A percentile compares a stretch with the other conserved stretches of the same genome.
These are phyloP conservation scores for Helobdella robusta DNA, from an alignment of 2,888 invertebrate species.

Conservation along the genomic window DNA sequence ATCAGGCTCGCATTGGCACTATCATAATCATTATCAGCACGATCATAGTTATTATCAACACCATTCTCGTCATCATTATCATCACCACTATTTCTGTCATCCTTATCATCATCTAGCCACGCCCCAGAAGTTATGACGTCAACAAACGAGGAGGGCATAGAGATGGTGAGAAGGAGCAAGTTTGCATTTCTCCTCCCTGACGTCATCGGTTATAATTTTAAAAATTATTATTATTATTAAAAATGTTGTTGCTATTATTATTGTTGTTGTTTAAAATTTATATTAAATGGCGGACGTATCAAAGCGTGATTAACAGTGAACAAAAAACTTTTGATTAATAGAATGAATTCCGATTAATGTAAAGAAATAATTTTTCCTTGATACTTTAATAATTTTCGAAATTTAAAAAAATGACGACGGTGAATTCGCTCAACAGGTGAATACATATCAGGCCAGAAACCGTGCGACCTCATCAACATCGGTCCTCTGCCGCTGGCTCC, in stretches of 20 bases:
- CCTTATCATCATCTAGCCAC: slow-evolving; percentile 9
- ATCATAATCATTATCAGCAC: background rate
- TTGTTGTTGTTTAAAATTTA: background rate
- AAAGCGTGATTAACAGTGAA: background rate
- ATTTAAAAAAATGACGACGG: background rate
- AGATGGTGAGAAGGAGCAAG: slow-evolving; percentile 28
- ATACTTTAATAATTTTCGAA: background rate
- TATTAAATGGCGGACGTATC: no score
- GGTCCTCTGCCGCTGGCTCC: slow-evolving; percentile 31
- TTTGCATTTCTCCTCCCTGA: slow-evolving; percentile 33
- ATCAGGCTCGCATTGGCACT: no score
- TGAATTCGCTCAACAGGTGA: slow-evolving; percentile 10
- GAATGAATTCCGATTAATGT: no score
- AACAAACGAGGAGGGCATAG: slow-evolving; percentile 32
- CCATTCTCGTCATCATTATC: background rate
- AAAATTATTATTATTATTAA: background rate
- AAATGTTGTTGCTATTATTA: background rate
- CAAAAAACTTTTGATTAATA: background rate
- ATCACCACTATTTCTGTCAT: background rate
- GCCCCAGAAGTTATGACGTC: slow-evolving; percentile 28
- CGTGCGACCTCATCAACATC: slow-evolving; percentile 33
- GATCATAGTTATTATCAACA: background rate
- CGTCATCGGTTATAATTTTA: slow-evolving; percentile 28
- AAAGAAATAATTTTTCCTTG: background rate
- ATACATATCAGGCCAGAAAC: slow-evolving; percentile 31